Percentiles rank a stretch among this genome's conserved stretches.
These are phyloP conservation scores for Phymanthus crucifer DNA, from an alignment of 92 coral and sea anemone genomes.

Conservation along the genomic window DNA sequence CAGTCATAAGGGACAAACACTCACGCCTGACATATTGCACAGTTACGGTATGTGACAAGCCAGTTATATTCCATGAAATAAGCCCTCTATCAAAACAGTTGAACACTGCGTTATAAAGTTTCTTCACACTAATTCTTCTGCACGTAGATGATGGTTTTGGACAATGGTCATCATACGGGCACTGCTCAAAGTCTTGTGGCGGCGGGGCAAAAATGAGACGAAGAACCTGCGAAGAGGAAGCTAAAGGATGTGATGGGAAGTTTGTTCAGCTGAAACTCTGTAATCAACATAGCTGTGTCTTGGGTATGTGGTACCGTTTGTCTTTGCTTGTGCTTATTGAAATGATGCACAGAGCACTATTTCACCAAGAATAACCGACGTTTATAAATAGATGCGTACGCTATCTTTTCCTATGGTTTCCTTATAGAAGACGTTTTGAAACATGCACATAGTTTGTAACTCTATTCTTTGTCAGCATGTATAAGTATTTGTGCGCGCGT, in stretches of 20 bases:
- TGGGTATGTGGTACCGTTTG: slow-evolving; percentile 30
- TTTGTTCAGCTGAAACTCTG: slow-evolving; percentile 50
- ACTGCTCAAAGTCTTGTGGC: slow-evolving; percentile 65
- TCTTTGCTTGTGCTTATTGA: too few species aligned
- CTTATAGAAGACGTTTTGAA: too few species aligned
- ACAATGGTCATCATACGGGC: slow-evolving; percentile 66
- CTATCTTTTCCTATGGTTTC: too few species aligned
- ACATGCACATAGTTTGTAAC: too few species aligned
- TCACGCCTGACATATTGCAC: too few species aligned
- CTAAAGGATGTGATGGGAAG: slow-evolving; percentile 65
- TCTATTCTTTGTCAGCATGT: too few species aligned
- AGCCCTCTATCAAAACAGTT: not conserved
- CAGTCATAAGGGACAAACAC: too few species aligned
- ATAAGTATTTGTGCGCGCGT: too few species aligned
- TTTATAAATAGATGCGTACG: too few species aligned
- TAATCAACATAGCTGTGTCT: slow-evolving; percentile 58
- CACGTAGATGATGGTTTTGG: slow-evolving; percentile 63
- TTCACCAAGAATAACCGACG: too few species aligned
- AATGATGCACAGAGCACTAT: too few species aligned
- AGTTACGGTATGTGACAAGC: not conserved
- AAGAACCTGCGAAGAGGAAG: slow-evolving; percentile 56
- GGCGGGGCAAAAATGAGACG: slow-evolving; percentile 75
- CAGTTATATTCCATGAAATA: not conserved
- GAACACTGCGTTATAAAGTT: not conserved
- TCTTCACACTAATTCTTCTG: too few species aligned